Percentiles rank a stretch among this genome's conserved stretches.
These are phyloP conservation scores for Myiopsitta monachus DNA, from an alignment of 2,113 vertebrate species.

Conservation along the genomic window DNA sequence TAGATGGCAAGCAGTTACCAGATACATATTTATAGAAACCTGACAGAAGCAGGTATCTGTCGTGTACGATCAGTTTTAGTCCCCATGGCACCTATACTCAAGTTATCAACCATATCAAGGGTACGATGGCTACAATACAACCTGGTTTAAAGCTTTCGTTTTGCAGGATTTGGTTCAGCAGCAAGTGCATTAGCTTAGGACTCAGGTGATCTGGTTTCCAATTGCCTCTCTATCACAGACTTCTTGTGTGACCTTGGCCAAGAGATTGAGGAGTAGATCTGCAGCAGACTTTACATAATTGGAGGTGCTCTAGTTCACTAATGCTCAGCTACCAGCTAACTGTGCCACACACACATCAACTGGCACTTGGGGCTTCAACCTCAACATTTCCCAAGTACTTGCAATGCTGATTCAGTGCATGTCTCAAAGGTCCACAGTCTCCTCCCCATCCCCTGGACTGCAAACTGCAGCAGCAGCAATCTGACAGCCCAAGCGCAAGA, in stretches of 20 bases:
- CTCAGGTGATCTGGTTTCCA: not conserved
- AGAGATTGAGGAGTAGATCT: not conserved
- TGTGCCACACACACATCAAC: not conserved
- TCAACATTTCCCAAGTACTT: slow-evolving; percentile 5
- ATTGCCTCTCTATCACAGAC: not conserved
- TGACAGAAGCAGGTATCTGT: not conserved
- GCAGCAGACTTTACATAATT: not conserved
- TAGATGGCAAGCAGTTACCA: not conserved
- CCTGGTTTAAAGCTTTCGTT: not conserved
- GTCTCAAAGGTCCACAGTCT: not conserved
- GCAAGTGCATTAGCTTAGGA: not conserved
- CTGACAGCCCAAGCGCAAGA: not conserved
- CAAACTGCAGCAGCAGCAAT: not conserved
- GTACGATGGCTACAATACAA: not conserved
- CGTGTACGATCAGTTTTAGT: not conserved
- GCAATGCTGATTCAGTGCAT: not conserved
- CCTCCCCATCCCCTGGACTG: not conserved
- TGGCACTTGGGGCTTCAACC: not conserved
- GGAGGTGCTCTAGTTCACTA: not conserved
- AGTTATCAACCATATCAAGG: not conserved
- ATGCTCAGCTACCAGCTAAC: not conserved
- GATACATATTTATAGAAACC: slow-evolving; percentile 23
- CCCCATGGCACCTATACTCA: not conserved
- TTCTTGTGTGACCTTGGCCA: slow-evolving; percentile 40
- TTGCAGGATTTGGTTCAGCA: not conserved